Evolutionary conservation across 1,140 invertebrate genomes (phyloP), one percentile per base, ranked within the genome.

Genomic region (Apolygus lucorum): DNA sequence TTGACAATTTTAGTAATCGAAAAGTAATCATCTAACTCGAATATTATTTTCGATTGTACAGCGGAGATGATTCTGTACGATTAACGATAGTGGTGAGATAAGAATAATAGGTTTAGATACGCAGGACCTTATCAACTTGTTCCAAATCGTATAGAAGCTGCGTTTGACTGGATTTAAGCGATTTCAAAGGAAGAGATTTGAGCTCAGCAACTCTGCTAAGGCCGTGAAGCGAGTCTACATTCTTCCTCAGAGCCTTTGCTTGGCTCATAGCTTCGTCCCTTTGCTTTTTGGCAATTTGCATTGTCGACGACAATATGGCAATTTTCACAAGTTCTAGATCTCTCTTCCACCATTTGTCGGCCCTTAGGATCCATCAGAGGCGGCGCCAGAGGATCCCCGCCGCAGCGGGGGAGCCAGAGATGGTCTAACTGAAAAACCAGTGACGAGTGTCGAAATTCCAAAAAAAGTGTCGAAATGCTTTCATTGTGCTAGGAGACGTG

Each of bases 261-360:
- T 87, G 87, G 65, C 82, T 80, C 71, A 90, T 75, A 72, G 91
- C 86, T 79, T 95, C 92, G 79, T 92, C 91, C 74, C 90, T 84
- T 79, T 93, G 90, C 74, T 88, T 84, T 80, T 95, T 91, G n/a
- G 88, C 86, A 74, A 89, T 81, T 75, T 2, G 88, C 86, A 74
- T 95, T 92, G 74, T 95, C 92, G 34, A 86, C 85, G 79, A 92
- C 90, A 72, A 87, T 83, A 79, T 91, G 88, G 90, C 89, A 94
- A 49, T 87, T 89, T 75, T 89, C 89, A 78, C 90, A 92, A 22
- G 89, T 24, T 59, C 54, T 59, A 4, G 11, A 4, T 59, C 54
- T 59, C 54, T 59, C 54, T 17, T 59, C 54, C 4, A 21, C 22
- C 22, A 59, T 4, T 59, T 59, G 8, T 13, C 54, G 54, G 11